Evolutionary conservation across 2,888 invertebrate species (phyloP).

Genomic region (Carterocephalus palaemon): DNA sequence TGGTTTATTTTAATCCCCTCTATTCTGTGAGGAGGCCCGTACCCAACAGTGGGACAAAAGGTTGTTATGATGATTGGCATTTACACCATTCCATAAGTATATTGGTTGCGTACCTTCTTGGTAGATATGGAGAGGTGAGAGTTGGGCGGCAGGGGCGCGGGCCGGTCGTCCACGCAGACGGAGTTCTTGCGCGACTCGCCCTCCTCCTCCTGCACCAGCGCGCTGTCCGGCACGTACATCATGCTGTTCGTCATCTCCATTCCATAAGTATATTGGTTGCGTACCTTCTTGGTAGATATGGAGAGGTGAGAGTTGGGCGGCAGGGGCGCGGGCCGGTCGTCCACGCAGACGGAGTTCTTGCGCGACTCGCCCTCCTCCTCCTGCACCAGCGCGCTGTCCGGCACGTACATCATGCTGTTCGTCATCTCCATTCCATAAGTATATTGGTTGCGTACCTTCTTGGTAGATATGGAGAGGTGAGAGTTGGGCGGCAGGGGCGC

Average conservation of each 20-base stretch:
- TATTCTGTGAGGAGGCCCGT: no score
- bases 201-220: slow-evolving; percentile 89
- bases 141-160: slow-evolving; percentile 61
- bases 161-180: slow-evolving; percentile 66
- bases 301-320: slow-evolving; percentile 82
- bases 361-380: slow-evolving; percentile 85
- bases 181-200: slow-evolving; percentile 79
- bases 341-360: slow-evolving; percentile 70
- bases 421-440: no score
- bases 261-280: neutral
- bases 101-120: slow-evolving; percentile 82
- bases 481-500: slow-evolving; percentile 67
- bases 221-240: slow-evolving; percentile 94
- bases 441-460: slow-evolving; percentile 81
- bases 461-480: slow-evolving; percentile 91
- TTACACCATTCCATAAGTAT: no score
- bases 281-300: slow-evolving; percentile 93
- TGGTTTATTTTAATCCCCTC: no score
- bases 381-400: slow-evolving; percentile 90
- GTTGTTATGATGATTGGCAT: no score
- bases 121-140: slow-evolving; percentile 91
- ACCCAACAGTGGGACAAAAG: no score
- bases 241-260: no score
- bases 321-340: slow-evolving; percentile 65
- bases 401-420: slow-evolving; percentile 94